Percentiles rank a stretch among this genome's conserved stretches.
phyloP scores from a whole-genome alignment of 2,888 invertebrate genomes.

The Aspidiotus rigidus region DNA sequence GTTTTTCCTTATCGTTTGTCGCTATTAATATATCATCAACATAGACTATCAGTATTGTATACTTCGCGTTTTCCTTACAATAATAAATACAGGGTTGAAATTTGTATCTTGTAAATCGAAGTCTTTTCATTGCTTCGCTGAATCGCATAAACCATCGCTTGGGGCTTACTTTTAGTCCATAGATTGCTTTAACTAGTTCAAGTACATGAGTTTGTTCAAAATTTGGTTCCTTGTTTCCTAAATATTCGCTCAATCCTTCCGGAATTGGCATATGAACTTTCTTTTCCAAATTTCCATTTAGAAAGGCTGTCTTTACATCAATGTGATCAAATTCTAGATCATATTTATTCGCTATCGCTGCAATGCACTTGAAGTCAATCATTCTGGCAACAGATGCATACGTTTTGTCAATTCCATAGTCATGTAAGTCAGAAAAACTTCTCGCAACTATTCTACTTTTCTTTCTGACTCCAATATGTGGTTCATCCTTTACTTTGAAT shows the following conservation, averaged over 20 bases:
- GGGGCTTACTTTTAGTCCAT: neutral
- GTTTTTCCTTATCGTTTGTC: neutral
- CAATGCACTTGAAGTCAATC: neutral
- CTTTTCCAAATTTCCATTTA: neutral
- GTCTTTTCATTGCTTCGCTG: neutral
- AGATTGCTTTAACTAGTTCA: neutral
- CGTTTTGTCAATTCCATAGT: neutral
- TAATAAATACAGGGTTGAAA: neutral
- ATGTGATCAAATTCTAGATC: neutral
- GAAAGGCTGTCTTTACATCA: conserved; percentile 1
- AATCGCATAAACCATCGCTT: neutral
- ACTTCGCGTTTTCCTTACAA: neutral
- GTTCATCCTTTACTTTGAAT: neutral
- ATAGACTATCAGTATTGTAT: neutral
- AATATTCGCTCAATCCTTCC: neutral
- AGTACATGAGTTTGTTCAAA: neutral
- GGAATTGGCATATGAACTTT: neutral
- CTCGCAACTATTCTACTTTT: neutral
- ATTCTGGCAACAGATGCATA: neutral
- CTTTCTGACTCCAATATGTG: neutral
- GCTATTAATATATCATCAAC: neutral
- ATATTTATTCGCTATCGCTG: neutral
- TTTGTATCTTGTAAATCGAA: neutral
- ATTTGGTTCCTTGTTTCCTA: neutral
- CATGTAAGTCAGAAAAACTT: neutral